Base-by-base conservation (phyloP, 1,140 invertebrate genomes). In the Drosophila sproati region DNA sequence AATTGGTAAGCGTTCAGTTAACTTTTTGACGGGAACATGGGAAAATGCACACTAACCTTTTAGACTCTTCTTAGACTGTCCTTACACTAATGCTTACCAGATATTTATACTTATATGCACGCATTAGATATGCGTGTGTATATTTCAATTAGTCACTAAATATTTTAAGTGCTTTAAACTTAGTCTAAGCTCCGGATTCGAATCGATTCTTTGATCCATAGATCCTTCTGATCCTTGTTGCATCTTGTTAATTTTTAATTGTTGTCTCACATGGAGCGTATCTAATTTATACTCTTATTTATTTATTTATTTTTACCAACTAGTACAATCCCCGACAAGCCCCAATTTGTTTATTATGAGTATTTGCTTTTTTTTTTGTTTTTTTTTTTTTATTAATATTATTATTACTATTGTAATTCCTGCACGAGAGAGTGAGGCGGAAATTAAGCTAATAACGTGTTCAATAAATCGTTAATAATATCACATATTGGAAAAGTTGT, bases 71-170 rank as follows among this genome's bases (percentile, higher is more conserved):
- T 62, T 75, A 80, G 77, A 79, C 77, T 79, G 68, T 56, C 52
- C 55, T 74, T 45, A 80, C 45, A 68, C 57, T 62, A 51, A 68
- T 48, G 56, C 39, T 71, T 32, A 78, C 63, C 37, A 48, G 47
- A 67, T 45, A 43, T 47, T 39, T 60, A 45, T 47, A 62, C 31
- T 48, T 35, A 62, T 12, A 41, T 6, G 52, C 37, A 66, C 55
- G 52, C 10, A 47, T 37, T 45, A 73, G 5, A 70, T 41, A 68
- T 60, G 76, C 68, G 50, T 70, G 56, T 43, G 54, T 71, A 47
- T 75, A 79, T 81, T 89, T 87, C 78, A 80, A 90, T 90, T 90
- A 90, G 87, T 90, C 87, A 90, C 87, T 90, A 90, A 90, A 90
- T 90, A 90, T 90, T 82, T 82, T 90, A 90, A 90, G 82, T 67